Conservation (phyloP, 2,113 vertebrate genomes). For the Clarias gariepinus region DNA sequence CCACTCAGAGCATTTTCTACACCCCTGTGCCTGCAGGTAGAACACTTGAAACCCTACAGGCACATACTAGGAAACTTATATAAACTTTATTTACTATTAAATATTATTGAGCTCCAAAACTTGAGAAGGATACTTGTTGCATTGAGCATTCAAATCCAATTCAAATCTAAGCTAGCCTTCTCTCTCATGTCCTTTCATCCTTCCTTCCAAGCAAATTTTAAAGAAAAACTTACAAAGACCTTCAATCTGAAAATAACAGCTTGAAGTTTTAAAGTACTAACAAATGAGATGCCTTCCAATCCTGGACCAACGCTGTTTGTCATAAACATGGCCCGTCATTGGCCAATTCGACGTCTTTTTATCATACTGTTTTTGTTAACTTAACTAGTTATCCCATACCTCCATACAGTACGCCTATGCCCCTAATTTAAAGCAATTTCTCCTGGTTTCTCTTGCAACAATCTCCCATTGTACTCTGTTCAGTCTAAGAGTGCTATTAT, state of each 20-base stretch:
- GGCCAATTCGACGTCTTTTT: background rate
- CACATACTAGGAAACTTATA: background rate
- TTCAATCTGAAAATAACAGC: background rate
- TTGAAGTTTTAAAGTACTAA: background rate
- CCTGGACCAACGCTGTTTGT: background rate
- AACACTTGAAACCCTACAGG: background rate
- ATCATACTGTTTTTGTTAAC: background rate
- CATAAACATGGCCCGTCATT: background rate
- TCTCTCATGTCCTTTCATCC: background rate
- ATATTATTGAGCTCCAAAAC: background rate
- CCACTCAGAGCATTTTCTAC: slow-evolving; percentile 87
- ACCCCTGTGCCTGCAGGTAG: slow-evolving; percentile 82
- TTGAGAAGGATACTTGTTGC: too few relatives aligned
- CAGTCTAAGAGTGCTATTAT: background rate
- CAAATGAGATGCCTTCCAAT: background rate
- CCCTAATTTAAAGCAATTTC: background rate
- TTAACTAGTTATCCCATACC: too few relatives aligned
- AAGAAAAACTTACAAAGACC: background rate
- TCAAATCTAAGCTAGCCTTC: background rate
- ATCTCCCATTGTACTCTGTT: background rate
- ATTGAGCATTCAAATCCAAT: background rate
- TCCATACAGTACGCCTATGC: background rate
- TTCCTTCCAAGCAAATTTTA: too few relatives aligned
- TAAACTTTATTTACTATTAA: background rate
- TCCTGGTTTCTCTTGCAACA: background rate